Conservation (phyloP, 2,888 invertebrate genomes). For the Saturnia pavonia region DNA sequence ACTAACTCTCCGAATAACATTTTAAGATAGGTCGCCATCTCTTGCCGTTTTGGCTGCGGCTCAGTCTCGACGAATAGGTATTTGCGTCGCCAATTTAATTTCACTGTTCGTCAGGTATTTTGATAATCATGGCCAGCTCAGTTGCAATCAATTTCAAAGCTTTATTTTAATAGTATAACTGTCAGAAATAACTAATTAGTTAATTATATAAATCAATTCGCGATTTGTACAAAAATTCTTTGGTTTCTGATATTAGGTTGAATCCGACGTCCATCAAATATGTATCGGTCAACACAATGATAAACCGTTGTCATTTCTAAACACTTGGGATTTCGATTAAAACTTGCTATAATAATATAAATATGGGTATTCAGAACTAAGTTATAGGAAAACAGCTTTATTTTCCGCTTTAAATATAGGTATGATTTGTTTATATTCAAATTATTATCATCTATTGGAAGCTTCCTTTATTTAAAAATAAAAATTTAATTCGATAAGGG, state of each 20-base stretch:
- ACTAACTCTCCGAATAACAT: background rate
- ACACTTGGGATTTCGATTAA: background rate
- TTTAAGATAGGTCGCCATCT: background rate
- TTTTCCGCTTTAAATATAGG: background rate
- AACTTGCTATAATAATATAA: background rate
- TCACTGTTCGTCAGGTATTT: too few relatives aligned
- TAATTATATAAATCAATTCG: too few relatives aligned
- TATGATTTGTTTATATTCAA: background rate
- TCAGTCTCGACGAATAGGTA: background rate
- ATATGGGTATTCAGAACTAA: background rate
- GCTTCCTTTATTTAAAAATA: conserved; percentile 18
- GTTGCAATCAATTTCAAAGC: too few relatives aligned
- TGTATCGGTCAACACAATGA: too few relatives aligned
- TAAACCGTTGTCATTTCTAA: background rate
- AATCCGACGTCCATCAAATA: too few relatives aligned
- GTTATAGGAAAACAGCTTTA: background rate
- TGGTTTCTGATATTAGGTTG: too few relatives aligned
- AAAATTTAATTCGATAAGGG: conserved; percentile 30
- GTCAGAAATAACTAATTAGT: too few relatives aligned
- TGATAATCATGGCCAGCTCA: too few relatives aligned
- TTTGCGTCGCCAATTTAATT: too few relatives aligned
- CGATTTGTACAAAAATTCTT: too few relatives aligned
- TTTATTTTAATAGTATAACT: too few relatives aligned
- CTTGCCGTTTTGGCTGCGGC: background rate
- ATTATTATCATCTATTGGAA: conserved; percentile 1